phyloP scores from a whole-genome alignment of 2,888 invertebrate species.

The Heliconius ismenius region DNA sequence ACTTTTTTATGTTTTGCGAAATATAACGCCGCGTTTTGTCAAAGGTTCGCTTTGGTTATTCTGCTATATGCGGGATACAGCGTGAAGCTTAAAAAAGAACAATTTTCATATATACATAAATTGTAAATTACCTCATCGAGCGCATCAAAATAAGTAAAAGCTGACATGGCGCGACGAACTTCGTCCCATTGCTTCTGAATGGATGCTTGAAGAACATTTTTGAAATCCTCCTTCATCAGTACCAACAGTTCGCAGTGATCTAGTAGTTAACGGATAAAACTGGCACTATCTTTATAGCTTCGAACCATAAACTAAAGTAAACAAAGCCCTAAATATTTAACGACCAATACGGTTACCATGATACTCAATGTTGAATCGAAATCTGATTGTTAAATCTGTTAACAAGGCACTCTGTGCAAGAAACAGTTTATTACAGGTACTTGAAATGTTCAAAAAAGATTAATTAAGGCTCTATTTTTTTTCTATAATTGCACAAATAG shows the following conservation, averaged over 20 bases:
- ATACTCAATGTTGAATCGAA: conserved; percentile 43
- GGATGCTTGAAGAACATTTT: conserved; percentile 81
- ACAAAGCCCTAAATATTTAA: conserved; percentile 31
- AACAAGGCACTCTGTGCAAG: neutral
- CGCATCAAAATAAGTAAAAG: conserved; percentile 84
- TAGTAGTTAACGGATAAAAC: conserved; percentile 43
- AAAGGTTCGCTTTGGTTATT: too few species aligned
- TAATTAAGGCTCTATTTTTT: neutral
- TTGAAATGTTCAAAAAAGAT: neutral
- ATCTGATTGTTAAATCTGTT: neutral
- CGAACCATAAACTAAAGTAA: conserved; percentile 24
- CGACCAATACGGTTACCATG: conserved; percentile 51
- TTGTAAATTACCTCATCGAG: conserved; percentile 71
- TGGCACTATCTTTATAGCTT: conserved; percentile 18
- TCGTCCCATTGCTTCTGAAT: conserved; percentile 84
- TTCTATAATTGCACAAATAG: too few species aligned
- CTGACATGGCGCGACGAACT: conserved; percentile 81
- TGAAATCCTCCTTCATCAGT: conserved; percentile 84
- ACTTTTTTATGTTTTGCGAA: too few species aligned
- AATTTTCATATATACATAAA: too few species aligned
- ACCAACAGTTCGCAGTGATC: conserved; percentile 84
- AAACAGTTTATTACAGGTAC: neutral
- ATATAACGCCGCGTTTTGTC: too few species aligned
- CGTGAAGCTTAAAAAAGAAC: too few species aligned
- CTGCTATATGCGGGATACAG: too few species aligned